A percentile compares a stretch with the other conserved stretches of the same genome.
phyloP scores from a whole-genome alignment of 1,140 invertebrate species.

The Panagrolaimus sp. region DNA sequence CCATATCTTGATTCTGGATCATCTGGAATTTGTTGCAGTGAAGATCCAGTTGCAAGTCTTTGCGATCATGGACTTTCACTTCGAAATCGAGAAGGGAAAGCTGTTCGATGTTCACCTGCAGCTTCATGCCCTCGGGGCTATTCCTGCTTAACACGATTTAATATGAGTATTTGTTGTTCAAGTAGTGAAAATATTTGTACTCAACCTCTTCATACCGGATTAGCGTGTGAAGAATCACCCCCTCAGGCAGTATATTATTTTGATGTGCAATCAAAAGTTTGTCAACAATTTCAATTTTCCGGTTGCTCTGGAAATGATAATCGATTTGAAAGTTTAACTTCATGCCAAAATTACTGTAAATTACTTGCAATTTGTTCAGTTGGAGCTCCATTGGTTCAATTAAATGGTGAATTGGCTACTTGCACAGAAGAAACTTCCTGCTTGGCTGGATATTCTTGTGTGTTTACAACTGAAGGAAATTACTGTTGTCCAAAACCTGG shows the following conservation, averaged over 20 bases:
- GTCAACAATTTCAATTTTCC: conserved; percentile 19
- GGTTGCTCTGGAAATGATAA: conserved; percentile 30
- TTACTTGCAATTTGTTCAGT: conserved; percentile 22
- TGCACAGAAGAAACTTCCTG: conserved; percentile 22
- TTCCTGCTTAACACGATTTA: conserved; percentile 19
- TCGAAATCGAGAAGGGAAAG: conserved; percentile 17
- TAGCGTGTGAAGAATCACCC: conserved; percentile 27
- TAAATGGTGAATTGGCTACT: conserved; percentile 23
- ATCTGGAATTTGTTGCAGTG: conserved; percentile 27
- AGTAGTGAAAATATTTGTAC: conserved; percentile 23
- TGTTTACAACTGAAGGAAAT: conserved; percentile 22
- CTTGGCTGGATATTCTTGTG: conserved; percentile 24
- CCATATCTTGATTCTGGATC: not conserved
- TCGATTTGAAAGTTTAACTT: conserved; percentile 20
- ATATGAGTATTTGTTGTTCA: conserved; percentile 27
- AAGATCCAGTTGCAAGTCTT: conserved; percentile 25
- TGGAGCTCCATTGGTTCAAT: conserved; percentile 18
- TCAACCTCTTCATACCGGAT: conserved; percentile 16
- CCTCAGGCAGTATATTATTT: conserved; percentile 24
- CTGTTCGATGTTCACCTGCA: conserved; percentile 7
- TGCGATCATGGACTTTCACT: conserved; percentile 27
- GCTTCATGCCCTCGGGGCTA: conserved; percentile 18
- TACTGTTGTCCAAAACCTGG: conserved; percentile 27
- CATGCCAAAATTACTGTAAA: conserved; percentile 22
- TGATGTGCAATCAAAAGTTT: conserved; percentile 22